These are phyloP conservation scores for Papilio glaucus DNA, from an alignment of 1,140 invertebrate species.

Conservation along the genomic window DNA sequence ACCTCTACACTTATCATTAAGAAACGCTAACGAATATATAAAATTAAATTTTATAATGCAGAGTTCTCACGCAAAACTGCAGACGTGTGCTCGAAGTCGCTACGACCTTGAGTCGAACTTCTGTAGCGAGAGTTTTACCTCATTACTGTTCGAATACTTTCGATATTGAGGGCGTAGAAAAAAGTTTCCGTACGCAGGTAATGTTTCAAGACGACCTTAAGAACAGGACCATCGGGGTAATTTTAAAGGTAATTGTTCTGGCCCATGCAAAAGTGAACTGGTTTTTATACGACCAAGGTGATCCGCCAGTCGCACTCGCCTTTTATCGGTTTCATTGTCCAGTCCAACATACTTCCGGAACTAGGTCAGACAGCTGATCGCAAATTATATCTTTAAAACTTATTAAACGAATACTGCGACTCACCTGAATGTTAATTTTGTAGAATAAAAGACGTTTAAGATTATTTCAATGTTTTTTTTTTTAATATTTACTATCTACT, in stretches of 20 bases:
- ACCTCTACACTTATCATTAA: slow-evolving; percentile 76
- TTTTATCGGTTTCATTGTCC: slow-evolving; percentile 41
- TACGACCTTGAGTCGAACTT: slow-evolving; percentile 55
- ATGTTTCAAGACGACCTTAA: slow-evolving; percentile 50
- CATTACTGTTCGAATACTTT: slow-evolving; percentile 14
- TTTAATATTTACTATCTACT: no score
- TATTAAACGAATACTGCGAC: background rate
- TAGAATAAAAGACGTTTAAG: background rate
- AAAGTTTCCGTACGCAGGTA: slow-evolving; percentile 41
- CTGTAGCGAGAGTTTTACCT: slow-evolving; percentile 43
- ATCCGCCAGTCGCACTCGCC: slow-evolving; percentile 41
- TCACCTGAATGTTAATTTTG: background rate
- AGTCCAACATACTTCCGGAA: slow-evolving; percentile 48
- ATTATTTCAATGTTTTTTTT: no score
- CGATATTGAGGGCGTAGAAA: slow-evolving; percentile 45
- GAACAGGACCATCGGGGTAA: slow-evolving; percentile 49
- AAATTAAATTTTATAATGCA: slow-evolving; percentile 71
- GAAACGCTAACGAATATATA: slow-evolving; percentile 62
- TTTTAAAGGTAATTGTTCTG: slow-evolving; percentile 43
- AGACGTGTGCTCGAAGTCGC: slow-evolving; percentile 51
- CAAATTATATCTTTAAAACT: slow-evolving; percentile 2
- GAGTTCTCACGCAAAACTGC: slow-evolving; percentile 70
- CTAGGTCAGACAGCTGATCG: slow-evolving; percentile 34
- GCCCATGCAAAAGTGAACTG: slow-evolving; percentile 50
- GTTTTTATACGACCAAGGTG: slow-evolving; percentile 51